A percentile compares a stretch with the other conserved stretches of the same genome.
These are phyloP conservation scores for Cyprinella venusta DNA, from an alignment of 2,797 vertebrate genomes.

Conservation along the genomic window DNA sequence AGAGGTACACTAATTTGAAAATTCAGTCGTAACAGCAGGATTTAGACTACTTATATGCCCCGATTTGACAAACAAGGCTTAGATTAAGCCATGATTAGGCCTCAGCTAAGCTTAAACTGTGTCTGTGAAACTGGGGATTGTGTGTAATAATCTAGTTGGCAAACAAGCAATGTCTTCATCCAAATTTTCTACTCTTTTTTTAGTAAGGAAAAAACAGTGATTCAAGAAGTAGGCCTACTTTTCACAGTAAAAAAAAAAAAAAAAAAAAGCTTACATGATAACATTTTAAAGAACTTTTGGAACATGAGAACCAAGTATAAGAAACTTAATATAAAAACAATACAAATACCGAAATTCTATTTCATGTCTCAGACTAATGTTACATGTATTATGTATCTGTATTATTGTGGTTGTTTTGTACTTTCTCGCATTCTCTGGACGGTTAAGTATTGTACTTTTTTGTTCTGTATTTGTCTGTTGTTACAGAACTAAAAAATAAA, in stretches of 20 bases:
- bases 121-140: too few species aligned
- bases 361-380: not conserved
- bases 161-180: not conserved
- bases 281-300: not conserved
- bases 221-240: not conserved
- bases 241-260: not conserved
- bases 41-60: too few species aligned
- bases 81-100: too few species aligned
- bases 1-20: not conserved
- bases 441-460: not conserved
- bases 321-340: not conserved
- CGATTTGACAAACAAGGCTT: too few species aligned
- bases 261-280: too few species aligned
- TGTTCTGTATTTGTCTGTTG: not conserved
- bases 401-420: not conserved
- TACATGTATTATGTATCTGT: not conserved
- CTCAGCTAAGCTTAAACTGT: too few species aligned
- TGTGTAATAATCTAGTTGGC: too few species aligned
- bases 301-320: not conserved
- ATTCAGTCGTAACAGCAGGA: too few species aligned
- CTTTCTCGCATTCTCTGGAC: not conserved
- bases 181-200: not conserved
- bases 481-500: not conserved
- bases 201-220: not conserved
- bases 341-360: not conserved